These are phyloP conservation scores for Alligator sinensis DNA, from an alignment of 2,113 vertebrate species.

Conservation along the genomic window DNA sequence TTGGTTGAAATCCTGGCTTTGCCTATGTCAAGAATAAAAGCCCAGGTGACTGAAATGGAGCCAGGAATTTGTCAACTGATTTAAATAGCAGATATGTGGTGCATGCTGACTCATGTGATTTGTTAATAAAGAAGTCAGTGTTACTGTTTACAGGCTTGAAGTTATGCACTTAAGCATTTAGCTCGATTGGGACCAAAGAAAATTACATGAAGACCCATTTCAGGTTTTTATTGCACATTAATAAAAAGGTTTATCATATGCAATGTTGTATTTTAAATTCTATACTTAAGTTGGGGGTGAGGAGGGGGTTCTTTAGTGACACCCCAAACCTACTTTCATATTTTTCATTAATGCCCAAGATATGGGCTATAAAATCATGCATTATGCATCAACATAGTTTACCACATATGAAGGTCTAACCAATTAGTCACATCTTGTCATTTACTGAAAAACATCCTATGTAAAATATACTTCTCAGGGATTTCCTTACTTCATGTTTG, in stretches of 20 bases:
- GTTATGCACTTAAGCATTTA: fast-evolving
- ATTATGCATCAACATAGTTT: background rate
- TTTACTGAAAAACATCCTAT: background rate
- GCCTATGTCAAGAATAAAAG: background rate
- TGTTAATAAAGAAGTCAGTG: background rate
- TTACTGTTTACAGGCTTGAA: background rate
- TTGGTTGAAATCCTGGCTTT: background rate
- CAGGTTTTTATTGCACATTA: background rate
- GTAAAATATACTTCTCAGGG: background rate
- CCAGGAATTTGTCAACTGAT: background rate
- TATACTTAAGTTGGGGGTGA: background rate
- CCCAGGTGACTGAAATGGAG: background rate
- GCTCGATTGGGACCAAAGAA: fast-evolving
- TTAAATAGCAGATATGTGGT: background rate
- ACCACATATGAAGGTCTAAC: background rate
- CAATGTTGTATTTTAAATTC: background rate
- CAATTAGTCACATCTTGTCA: background rate
- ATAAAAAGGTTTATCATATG: background rate
- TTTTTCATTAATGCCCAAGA: background rate
- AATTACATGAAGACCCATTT: background rate
- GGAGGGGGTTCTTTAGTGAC: background rate
- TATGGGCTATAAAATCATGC: background rate
- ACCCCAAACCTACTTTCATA: background rate
- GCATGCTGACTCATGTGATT: background rate
- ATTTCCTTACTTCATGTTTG: background rate